These are phyloP conservation scores for Corythoichthys haematopterus DNA, from an alignment of 2,113 vertebrate species.

Conservation along the genomic window DNA sequence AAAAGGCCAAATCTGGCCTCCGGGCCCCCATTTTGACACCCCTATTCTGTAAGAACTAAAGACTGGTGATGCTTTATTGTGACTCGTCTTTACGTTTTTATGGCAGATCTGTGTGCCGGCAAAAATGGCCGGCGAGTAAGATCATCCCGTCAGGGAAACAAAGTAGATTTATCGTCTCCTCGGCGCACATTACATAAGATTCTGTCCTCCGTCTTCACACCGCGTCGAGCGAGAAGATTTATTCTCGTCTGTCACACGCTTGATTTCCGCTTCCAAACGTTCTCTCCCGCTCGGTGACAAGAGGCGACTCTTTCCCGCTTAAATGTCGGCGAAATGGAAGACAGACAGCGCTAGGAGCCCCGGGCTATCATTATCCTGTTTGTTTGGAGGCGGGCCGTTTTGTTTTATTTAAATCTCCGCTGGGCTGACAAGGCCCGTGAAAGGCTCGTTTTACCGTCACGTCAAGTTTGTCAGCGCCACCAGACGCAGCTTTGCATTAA, in stretches of 20 bases:
- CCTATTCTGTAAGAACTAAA: no score
- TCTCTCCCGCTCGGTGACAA: constrained; percentile 28
- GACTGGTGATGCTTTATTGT: neutral
- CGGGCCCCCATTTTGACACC: no score
- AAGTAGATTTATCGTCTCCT: constrained; percentile 3
- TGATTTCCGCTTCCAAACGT: constrained; percentile 30
- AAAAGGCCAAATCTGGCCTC: no score
- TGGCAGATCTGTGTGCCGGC: neutral
- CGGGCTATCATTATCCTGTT: constrained; percentile 71
- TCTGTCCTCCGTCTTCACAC: constrained; percentile 17
- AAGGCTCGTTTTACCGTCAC: constrained; percentile 60
- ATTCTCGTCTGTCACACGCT: constrained; percentile 34
- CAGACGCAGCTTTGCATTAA: constrained; percentile 42
- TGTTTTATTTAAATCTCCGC: constrained; percentile 66
- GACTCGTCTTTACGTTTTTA: neutral
- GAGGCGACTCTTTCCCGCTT: constrained; percentile 41
- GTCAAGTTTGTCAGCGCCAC: constrained; percentile 56
- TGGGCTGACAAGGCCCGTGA: constrained; percentile 53
- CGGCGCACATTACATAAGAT: constrained; percentile 24
- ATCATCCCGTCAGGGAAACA: neutral
- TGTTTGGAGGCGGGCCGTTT: constrained; percentile 56
- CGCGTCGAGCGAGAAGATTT: constrained; percentile 16
- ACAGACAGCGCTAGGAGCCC: constrained; percentile 42
- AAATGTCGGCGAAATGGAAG: constrained; percentile 49
- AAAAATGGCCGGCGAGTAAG: neutral